These are phyloP conservation scores for Geotrupes spiniger DNA, from an alignment of 2,888 invertebrate species.

Conservation along the genomic window DNA sequence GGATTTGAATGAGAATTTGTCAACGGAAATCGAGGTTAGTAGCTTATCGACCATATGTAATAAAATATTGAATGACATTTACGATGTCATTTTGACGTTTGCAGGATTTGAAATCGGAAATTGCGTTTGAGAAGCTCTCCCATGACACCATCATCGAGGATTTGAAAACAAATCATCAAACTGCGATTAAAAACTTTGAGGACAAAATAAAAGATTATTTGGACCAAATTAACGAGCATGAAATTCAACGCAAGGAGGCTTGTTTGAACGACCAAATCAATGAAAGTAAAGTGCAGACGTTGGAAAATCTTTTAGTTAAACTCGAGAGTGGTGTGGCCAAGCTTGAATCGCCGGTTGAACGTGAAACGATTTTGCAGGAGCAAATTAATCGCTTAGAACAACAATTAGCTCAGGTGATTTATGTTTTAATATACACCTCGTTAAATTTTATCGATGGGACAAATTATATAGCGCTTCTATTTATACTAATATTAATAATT, in stretches of 20 bases:
- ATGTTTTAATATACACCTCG: neutral
- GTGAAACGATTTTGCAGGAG: slow-evolving; percentile 40
- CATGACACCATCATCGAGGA: slow-evolving; percentile 31
- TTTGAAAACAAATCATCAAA: slow-evolving; percentile 36
- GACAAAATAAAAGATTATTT: slow-evolving; percentile 44
- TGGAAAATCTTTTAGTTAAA: slow-evolving; percentile 49
- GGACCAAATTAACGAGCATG: slow-evolving; percentile 28
- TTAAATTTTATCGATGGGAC: too few relatives aligned
- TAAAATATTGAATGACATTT: too few relatives aligned
- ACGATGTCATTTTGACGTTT: slow-evolving; percentile 8
- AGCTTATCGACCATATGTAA: too few relatives aligned
- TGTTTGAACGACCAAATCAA: slow-evolving; percentile 28
- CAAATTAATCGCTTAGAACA: slow-evolving; percentile 45
- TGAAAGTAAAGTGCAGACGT: slow-evolving; percentile 42
- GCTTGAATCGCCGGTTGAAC: slow-evolving; percentile 49
- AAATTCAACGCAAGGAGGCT: slow-evolving; percentile 31
- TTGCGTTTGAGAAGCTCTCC: slow-evolving; percentile 21
- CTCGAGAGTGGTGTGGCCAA: slow-evolving; percentile 49
- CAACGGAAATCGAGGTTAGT: slow-evolving; percentile 27
- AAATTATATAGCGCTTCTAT: too few relatives aligned
- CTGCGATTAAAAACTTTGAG: slow-evolving; percentile 41
- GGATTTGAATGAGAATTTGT: slow-evolving; percentile 18
- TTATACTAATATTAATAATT: too few relatives aligned
- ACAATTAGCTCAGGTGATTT: slow-evolving; percentile 33
- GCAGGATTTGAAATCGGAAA: slow-evolving; percentile 30